Evolutionary conservation across 2,113 vertebrate species (phyloP).

Genomic region (Ictalurus furcatus): DNA sequence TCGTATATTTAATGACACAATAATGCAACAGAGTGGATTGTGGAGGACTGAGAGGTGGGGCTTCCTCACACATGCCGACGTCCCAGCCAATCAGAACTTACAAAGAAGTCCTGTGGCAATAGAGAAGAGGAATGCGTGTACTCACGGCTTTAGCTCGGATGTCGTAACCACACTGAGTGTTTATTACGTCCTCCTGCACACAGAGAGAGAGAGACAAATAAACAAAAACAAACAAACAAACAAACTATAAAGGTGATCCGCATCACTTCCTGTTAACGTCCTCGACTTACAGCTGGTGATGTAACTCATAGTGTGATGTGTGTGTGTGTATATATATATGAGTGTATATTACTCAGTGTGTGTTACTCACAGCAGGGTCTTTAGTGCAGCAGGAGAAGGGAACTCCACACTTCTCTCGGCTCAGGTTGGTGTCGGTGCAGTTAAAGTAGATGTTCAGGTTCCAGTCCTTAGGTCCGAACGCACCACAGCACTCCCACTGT

Average conservation of each 20-base stretch:
- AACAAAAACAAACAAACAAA: neutral
- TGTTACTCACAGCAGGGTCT: slow-evolving; percentile 86
- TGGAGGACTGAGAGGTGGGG: neutral
- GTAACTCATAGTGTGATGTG: no score
- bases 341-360: neutral
- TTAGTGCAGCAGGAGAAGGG: slow-evolving; percentile 99
- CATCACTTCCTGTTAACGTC: slow-evolving; percentile 35
- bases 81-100: neutral
- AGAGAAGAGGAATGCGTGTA: slow-evolving; percentile 4
- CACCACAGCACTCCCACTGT: slow-evolving; percentile 98
- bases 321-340: neutral
- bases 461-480: slow-evolving; percentile 96
- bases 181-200: slow-evolving; percentile 95
- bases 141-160: slow-evolving; percentile 94
- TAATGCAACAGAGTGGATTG: neutral
- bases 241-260: neutral
- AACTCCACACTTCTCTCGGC: slow-evolving; percentile 94
- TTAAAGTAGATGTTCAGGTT: slow-evolving; percentile 99
- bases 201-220: slow-evolving; percentile 15
- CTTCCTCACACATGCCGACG: neutral
- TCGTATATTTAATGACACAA: neutral
- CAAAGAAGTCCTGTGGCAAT: neutral
- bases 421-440: slow-evolving; percentile 95
- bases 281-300: slow-evolving; percentile 49
- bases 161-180: slow-evolving; percentile 98